A percentile compares a stretch with the other conserved stretches of the same genome.
Evolutionary conservation across 1,140 invertebrate genomes (phyloP).

Genomic region (Phocides pigmalion): DNA sequence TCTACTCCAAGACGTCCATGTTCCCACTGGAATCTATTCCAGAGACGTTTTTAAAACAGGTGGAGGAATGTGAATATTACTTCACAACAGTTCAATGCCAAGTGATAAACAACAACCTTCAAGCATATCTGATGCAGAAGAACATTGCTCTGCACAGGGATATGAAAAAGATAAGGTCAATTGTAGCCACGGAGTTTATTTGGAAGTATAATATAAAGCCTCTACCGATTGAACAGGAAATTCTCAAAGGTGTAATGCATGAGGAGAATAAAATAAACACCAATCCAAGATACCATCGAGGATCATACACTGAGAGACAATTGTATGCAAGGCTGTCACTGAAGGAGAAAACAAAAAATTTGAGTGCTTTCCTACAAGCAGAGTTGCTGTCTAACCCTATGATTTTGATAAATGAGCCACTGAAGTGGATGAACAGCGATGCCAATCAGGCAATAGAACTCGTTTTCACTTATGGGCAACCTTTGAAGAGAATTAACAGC

Average conservation of each 20-base stretch:
- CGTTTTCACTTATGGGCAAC: slow-evolving; percentile 65
- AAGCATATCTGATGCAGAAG: slow-evolving; percentile 83
- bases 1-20: slow-evolving; percentile 82
- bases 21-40: slow-evolving; percentile 87
- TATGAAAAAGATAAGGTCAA: slow-evolving; percentile 75
- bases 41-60: slow-evolving; percentile 87
- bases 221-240: slow-evolving; percentile 68
- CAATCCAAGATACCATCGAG: slow-evolving; percentile 77
- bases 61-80: slow-evolving; percentile 85
- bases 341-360: slow-evolving; percentile 76
- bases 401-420: slow-evolving; percentile 62
- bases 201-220: slow-evolving; percentile 80
- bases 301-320: slow-evolving; percentile 82
- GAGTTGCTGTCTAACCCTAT: slow-evolving; percentile 65
- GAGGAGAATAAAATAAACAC: slow-evolving; percentile 76
- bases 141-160: slow-evolving; percentile 74
- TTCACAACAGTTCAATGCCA: slow-evolving; percentile 87
- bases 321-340: slow-evolving; percentile 75
- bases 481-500: slow-evolving; percentile 71
- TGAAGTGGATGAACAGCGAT: slow-evolving; percentile 58
- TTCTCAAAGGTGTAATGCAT: slow-evolving; percentile 71
- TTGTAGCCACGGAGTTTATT: slow-evolving; percentile 81
- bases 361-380: slow-evolving; percentile 62
- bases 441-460: slow-evolving; percentile 49
- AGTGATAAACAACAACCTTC: slow-evolving; percentile 87